Base-by-base conservation (phyloP, 2,113 vertebrate genomes). In the Leiothrix lutea region DNA sequence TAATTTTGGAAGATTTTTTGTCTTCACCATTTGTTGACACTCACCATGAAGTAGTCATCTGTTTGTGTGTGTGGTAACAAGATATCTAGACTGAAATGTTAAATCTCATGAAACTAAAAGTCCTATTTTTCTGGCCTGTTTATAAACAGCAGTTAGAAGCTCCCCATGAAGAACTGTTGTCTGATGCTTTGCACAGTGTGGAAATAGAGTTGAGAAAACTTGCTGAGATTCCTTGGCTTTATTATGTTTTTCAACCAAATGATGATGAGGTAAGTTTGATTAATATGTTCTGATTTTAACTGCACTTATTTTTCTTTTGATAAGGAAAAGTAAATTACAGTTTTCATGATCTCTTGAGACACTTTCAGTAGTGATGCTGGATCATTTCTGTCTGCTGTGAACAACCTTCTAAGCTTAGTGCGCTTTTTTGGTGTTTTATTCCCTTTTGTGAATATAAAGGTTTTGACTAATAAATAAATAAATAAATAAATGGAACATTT, bases 151-250 rank as follows among this genome's bases (percentile, higher is more conserved):
- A 99, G 80, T 97, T 99, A 95, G 99, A 99, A 80, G 98, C 98
- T 10, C 98, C 99, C 5, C 99, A 99, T 35, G 99, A 99, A 97
- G 99, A 99, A 86, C 97, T 98, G 79, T 96, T 99, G 14, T 99
- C 99, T 78, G 97, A 95, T 61, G 98, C 99, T 75, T 98, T 99
- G 94, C 99, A 99, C 97, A 98, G 95, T 2, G 98, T 99, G 80
- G 99, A 99, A 97, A 28, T 97, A 74, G 99, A 99, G 85, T 94
- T 99, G 88, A 98, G 97, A 90, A 99, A 99, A 93, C 97, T 99
- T 82, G 98, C 98, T 47, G 99, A 99, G 96, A 98, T 99, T 65
- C 98, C 98, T 9, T 99, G 99, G 99, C 99, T 99, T 62, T 99
- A 99, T 96, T 98, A 99, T 73, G 98, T 99, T 80, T 97, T 99